These are phyloP conservation scores for Poicephalus meyeri DNA, from an alignment of 2,113 vertebrate genomes.

Conservation along the genomic window DNA sequence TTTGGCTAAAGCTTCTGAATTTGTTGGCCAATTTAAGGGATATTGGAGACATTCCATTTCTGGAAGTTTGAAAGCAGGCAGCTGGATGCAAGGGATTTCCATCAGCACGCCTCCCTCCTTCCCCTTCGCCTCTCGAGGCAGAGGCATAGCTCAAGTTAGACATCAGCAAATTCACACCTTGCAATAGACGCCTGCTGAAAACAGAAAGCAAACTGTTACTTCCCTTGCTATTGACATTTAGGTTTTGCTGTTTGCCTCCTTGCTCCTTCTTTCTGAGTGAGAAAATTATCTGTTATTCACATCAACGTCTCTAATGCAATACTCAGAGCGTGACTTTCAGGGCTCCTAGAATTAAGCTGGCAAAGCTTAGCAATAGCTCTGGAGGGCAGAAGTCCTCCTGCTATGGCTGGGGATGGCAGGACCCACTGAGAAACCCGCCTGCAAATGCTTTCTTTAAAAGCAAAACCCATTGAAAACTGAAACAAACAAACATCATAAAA, in stretches of 20 bases:
- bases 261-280: neutral
- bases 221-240: neutral
- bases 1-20: neutral
- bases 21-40: neutral
- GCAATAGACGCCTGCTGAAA: neutral
- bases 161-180: slow-evolving; percentile 9
- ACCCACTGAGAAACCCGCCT: neutral
- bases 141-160: neutral
- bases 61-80: neutral
- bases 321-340: neutral
- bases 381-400: neutral
- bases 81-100: neutral
- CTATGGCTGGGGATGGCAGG: neutral
- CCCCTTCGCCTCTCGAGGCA: neutral
- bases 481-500: neutral
- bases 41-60: neutral
- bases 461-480: neutral
- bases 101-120: neutral
- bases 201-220: slow-evolving; percentile 14
- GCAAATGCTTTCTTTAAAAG: neutral
- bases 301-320: neutral
- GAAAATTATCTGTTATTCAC: slow-evolving; percentile 17
- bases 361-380: neutral
- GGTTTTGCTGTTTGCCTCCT: slow-evolving; percentile 1
- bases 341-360: neutral